phyloP scores from a whole-genome alignment of 2,113 vertebrate species.

The Rhinopomastus cyanomelas region DNA sequence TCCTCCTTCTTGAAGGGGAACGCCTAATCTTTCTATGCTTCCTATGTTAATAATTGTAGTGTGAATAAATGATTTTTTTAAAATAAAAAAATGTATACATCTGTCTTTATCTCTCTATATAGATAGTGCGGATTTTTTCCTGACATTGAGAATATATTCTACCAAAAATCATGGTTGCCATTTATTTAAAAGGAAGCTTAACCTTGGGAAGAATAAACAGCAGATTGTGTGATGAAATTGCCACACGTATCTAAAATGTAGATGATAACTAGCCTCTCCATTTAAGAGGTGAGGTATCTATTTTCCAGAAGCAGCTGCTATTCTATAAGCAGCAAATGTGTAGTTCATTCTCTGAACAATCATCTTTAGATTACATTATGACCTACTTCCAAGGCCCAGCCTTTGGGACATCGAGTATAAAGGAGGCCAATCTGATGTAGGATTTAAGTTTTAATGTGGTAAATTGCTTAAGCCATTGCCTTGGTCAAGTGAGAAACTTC shows the following conservation, averaged over 20 bases:
- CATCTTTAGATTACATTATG: background rate
- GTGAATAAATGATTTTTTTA: background rate
- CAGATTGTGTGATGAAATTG: background rate
- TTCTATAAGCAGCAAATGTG: background rate
- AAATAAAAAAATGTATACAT: background rate
- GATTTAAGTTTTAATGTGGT: background rate
- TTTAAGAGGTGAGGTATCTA: background rate
- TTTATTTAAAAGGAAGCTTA: background rate
- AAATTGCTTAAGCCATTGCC: background rate
- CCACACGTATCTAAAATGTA: background rate
- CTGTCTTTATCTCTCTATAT: too few species aligned
- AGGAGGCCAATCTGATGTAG: background rate
- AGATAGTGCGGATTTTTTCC: background rate
- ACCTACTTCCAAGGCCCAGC: background rate
- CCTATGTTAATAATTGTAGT: background rate
- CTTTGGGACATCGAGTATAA: background rate
- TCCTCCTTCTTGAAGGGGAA: background rate
- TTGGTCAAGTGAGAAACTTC: background rate
- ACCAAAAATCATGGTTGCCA: background rate
- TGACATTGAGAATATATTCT: background rate
- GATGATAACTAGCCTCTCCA: background rate
- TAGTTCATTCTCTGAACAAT: background rate
- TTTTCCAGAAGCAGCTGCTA: background rate
- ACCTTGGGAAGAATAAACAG: background rate
- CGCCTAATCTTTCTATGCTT: rapidly evolving